Conservation (phyloP, 2,888 invertebrate genomes). For the Augochlorella aurata region DNA sequence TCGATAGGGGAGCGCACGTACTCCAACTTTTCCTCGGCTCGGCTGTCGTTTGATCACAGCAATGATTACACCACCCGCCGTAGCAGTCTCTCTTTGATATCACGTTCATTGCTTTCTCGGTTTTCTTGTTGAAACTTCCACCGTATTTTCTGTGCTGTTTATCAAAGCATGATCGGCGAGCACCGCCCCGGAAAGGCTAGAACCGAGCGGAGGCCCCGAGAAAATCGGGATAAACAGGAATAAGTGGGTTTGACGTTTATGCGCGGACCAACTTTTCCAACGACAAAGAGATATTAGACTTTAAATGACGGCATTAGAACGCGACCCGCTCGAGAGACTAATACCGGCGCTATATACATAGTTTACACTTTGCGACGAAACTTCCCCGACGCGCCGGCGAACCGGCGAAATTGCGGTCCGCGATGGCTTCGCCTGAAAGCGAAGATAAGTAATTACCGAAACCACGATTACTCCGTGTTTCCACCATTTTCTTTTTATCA, state of each 20-base stretch:
- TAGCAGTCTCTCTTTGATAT: slow-evolving; percentile 28
- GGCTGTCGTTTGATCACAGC: slow-evolving; percentile 32
- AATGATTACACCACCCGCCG: slow-evolving; percentile 28
- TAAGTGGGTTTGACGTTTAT: slow-evolving; percentile 63
- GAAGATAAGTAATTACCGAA: slow-evolving; percentile 40
- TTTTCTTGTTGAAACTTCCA: slow-evolving; percentile 19
- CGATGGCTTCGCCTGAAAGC: slow-evolving; percentile 11
- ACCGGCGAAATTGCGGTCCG: slow-evolving; percentile 26
- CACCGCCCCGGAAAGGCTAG: slow-evolving; percentile 8
- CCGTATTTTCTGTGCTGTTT: slow-evolving; percentile 39
- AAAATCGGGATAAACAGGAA: slow-evolving; percentile 43
- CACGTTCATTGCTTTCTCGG: slow-evolving; percentile 26
- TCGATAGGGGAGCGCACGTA: slow-evolving; percentile 17
- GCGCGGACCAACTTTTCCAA: slow-evolving; percentile 62
- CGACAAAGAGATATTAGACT: slow-evolving; percentile 64
- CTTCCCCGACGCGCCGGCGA: slow-evolving; percentile 18
- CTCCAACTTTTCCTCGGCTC: background rate
- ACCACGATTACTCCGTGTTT: slow-evolving; percentile 22
- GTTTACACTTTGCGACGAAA: slow-evolving; percentile 39
- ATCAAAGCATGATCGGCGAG: slow-evolving; percentile 29
- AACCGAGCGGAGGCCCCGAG: slow-evolving; percentile 21
- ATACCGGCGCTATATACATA: slow-evolving; percentile 33
- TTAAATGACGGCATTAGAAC: slow-evolving; percentile 69
- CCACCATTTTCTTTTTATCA: background rate
- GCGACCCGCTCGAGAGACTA: slow-evolving; percentile 59